Evolutionary conservation across 2,888 invertebrate genomes (phyloP), one percentile per base, ranked within the genome.

Genomic region (Orchesella flavescens): DNA sequence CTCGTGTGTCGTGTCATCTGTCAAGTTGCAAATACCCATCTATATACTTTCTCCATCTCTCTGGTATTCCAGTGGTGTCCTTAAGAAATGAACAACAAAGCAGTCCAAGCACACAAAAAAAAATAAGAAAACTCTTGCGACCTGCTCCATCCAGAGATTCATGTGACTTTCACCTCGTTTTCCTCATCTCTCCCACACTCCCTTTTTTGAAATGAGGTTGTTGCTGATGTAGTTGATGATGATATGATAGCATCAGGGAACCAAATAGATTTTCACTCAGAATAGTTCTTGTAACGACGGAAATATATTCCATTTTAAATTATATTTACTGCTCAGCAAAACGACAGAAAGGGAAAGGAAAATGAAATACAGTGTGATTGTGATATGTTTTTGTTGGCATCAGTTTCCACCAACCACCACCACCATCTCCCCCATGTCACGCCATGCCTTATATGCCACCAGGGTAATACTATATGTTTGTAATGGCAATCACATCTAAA

Each of bases 21-120:
- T 82, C 82, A 82, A 82, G 63, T 24, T 71, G 81, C 80, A 81
- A 81, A 81, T 81, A 81, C 73, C 74, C 61, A 75, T 81, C 74
- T 69, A 57, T 80, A 59, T 49, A 68, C 55, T 49, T 43, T 46
- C 57, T 69, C 53, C 13, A 10, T 19, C 49, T 1, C 49, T 49
- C 49, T 49, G 3, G 23, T 24, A 13, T 57, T 57, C 10, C 57
- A 57, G 19, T 10, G 17, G 10, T n/a, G 17, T n/a, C 57, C 19
- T 17, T 57, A 19, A 61, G 24, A 61, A 57, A 57, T 17, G 57
- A 10, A 17, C 17, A n/a, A 17, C 19, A 57, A 21, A 57, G 19
- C n/a, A 57, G 57, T 21, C 15, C 15, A 3, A 53, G 34, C n/a
- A 13, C 21, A 59, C 59, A 59, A 59, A 59, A 55, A 55, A 55